Conservation (phyloP, 2,113 vertebrate genomes). For the Anhinga anhinga region DNA sequence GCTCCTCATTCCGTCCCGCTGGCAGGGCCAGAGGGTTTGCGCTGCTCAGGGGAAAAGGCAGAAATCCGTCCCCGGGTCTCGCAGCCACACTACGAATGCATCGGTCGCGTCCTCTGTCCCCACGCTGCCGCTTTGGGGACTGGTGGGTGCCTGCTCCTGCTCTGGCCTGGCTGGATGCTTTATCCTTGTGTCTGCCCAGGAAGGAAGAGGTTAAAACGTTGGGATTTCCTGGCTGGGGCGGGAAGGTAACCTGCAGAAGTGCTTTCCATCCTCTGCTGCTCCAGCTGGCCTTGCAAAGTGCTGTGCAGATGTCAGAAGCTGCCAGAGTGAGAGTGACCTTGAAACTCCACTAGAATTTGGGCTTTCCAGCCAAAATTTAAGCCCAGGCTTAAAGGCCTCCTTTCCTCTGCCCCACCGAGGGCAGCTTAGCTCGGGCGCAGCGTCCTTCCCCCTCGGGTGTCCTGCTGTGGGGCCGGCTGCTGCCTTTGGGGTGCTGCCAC, state of each 20-base stretch:
- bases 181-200: neutral
- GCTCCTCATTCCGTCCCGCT: fast-evolving
- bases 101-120: fast-evolving
- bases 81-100: fast-evolving
- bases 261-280: neutral
- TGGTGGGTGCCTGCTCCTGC: neutral
- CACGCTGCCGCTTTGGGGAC: neutral
- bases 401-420: neutral
- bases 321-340: neutral
- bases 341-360: neutral
- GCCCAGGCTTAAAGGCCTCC: neutral
- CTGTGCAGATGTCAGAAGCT: neutral
- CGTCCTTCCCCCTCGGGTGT: neutral
- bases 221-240: neutral
- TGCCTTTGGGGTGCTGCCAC: neutral
- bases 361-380: neutral
- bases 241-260: neutral
- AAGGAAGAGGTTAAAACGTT: neutral
- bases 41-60: neutral
- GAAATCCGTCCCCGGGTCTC: neutral
- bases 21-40: neutral
- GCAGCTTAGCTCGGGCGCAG: neutral
- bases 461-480: neutral
- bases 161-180: neutral
- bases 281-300: neutral